Evolutionary conservation across 2,888 invertebrate genomes (phyloP), one percentile per base, ranked within the genome.

Genomic region (Drosophila cognata): DNA sequence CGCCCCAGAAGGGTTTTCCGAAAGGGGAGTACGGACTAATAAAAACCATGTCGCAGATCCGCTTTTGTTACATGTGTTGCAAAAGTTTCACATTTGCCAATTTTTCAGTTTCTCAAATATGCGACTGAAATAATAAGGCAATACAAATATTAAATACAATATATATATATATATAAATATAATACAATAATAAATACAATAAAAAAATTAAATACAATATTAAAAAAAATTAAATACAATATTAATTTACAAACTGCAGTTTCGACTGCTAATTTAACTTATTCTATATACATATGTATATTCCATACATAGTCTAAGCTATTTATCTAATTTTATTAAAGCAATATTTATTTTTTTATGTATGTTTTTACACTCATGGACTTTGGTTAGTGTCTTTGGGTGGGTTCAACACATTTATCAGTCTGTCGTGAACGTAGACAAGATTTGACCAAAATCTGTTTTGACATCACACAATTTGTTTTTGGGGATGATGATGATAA

Each of bases 31-130:
- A 57, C 11, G 31, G 16, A 65, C 35, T 71, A 58, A 64, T 29
- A 60, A 65, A 38, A 35, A 18, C 61, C 35, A 16, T 38, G 29
- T 28, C 46, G 36, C 31, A 57, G 51, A 55, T 73, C 48, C 52
- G 63, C 46, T 62, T 60, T 57, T 55, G 56, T 38, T 60, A 60
- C 68, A 79, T 63, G 62, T 75, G 79, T 66, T 75, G 33, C 25
- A n/a, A 66, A 66, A 77, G 38, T 74, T 77, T 46, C 16, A 33
- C 63, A 58, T 64, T 68, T 68, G 68, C 51, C 13, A 29, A 25
- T 43, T 18, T 68, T 64, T 51, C 41, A 57, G 55, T 48, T 57
- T 33, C 43, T 57, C 46, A 57, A 28, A 59, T 43, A 48, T 28
- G 28, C 21, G 28, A 16, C 51, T 18, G 25, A 46, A 46, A 46